These are phyloP conservation scores for Lateolabrax maculatus DNA, from an alignment of 2,797 vertebrate genomes.

Conservation along the genomic window DNA sequence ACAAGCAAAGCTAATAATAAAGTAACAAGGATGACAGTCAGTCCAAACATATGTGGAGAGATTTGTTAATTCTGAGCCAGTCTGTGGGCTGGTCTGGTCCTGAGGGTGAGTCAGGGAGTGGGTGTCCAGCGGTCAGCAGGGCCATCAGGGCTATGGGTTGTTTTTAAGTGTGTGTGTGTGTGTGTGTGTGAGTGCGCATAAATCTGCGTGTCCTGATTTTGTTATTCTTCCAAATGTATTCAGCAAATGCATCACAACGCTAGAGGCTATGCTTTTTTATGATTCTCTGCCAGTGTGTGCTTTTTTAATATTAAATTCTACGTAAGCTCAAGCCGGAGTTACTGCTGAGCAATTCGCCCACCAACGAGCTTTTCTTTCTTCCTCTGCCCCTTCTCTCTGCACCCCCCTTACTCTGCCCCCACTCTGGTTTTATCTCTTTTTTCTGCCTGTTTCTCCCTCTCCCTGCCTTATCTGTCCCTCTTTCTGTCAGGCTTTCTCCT, in stretches of 20 bases:
- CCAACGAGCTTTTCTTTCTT: conserved; percentile 64
- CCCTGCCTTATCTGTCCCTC: conserved; percentile 44
- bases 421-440: conserved; percentile 60
- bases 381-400: conserved; percentile 49
- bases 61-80: conserved; percentile 51
- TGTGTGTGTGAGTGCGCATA: conserved; percentile 31
- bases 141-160: conserved; percentile 48
- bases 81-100: conserved; percentile 71
- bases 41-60: conserved; percentile 40
- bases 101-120: conserved; percentile 73
- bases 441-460: conserved; percentile 34
- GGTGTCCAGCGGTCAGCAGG: conserved; percentile 69
- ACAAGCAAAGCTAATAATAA: conserved; percentile 53
- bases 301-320: conserved; percentile 73
- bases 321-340: conserved; percentile 68
- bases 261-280: conserved; percentile 67
- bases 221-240: conserved; percentile 73
- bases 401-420: conserved; percentile 38
- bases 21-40: conserved; percentile 39
- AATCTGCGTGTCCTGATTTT: conserved; percentile 56
- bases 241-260: conserved; percentile 69
- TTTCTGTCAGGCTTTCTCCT: conserved; percentile 41
- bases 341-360: conserved; percentile 76
- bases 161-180: conserved; percentile 31
- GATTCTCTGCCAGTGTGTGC: conserved; percentile 66